These are phyloP conservation scores for Herpailurus yagouaroundi DNA, from an alignment of 2,113 vertebrate species.

Conservation along the genomic window DNA sequence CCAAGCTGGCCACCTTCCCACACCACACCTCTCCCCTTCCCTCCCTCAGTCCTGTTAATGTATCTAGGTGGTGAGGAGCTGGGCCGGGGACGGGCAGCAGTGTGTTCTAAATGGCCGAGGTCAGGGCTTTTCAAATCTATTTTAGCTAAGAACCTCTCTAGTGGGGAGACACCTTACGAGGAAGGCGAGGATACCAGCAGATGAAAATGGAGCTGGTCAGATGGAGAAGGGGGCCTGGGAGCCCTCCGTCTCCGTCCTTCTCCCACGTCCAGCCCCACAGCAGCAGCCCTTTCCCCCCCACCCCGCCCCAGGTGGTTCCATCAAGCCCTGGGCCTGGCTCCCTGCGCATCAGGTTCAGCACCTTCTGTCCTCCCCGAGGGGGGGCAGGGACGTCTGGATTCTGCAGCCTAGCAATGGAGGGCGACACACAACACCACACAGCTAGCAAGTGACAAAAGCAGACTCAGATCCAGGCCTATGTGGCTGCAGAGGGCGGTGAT, in stretches of 20 bases:
- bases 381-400: not conserved
- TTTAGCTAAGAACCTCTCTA: conserved; percentile 26
- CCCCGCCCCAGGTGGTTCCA: not conserved
- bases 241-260: not conserved
- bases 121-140: not conserved
- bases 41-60: not conserved
- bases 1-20: not conserved
- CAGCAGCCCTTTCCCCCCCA: not conserved
- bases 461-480: not conserved
- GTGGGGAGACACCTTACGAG: not conserved
- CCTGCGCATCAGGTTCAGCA: not conserved
- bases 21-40: not conserved
- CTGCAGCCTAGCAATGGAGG: not conserved
- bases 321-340: not conserved
- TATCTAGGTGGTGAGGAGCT: not conserved
- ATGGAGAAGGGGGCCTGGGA: not conserved
- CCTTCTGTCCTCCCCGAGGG: not conserved
- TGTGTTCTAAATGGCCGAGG: not conserved
- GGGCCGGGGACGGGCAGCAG: not conserved
- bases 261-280: not conserved
- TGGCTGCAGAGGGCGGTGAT: not conserved
- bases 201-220: not conserved
- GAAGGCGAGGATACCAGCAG: not conserved
- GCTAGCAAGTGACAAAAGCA: not conserved
- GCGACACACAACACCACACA: not conserved